A percentile compares a stretch with the other conserved stretches of the same genome.
These are phyloP conservation scores for Criorhina ranunculi DNA, from an alignment of 2,888 invertebrate species.

Conservation along the genomic window DNA sequence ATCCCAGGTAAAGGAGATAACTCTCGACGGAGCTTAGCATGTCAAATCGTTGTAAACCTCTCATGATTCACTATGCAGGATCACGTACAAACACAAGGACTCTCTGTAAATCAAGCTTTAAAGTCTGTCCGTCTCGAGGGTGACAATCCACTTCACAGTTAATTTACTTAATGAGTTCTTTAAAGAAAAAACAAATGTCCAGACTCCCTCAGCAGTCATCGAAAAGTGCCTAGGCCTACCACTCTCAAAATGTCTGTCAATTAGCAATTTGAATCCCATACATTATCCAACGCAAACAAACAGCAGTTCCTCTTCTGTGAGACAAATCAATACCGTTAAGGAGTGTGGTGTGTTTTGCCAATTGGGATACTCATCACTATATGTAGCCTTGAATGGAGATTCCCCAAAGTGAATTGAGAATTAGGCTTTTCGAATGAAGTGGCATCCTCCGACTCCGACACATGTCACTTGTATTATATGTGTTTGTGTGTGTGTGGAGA, in stretches of 20 bases:
- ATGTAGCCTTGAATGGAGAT: not conserved
- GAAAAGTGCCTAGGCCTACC: not conserved
- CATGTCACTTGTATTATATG: not conserved
- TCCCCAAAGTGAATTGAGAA: not conserved
- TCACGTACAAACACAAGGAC: constrained; percentile 13
- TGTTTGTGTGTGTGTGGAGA: not conserved
- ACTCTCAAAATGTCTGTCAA: not conserved
- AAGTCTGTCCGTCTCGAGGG: not conserved
- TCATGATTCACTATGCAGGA: constrained; percentile 26
- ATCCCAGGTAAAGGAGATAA: constrained; percentile 23
- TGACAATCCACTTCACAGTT: not conserved
- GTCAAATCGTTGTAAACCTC: constrained; percentile 40
- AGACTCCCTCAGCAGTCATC: constrained; percentile 1
- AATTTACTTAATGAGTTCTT: not conserved
- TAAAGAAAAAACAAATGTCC: not conserved
- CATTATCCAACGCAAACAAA: constrained; percentile 6
- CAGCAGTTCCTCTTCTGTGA: not conserved
- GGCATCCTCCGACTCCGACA: not conserved
- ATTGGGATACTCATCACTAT: constrained; percentile 11
- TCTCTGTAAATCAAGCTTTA: constrained; percentile 1
- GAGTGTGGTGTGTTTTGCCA: constrained; percentile 5
- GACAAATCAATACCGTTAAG: constrained; percentile 7
- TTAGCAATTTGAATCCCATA: constrained; percentile 11
- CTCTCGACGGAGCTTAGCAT: constrained; percentile 22
- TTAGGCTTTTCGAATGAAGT: not conserved